Conservation (phyloP, 2,797 vertebrate species). For the Dendrocincla tyrannina region DNA sequence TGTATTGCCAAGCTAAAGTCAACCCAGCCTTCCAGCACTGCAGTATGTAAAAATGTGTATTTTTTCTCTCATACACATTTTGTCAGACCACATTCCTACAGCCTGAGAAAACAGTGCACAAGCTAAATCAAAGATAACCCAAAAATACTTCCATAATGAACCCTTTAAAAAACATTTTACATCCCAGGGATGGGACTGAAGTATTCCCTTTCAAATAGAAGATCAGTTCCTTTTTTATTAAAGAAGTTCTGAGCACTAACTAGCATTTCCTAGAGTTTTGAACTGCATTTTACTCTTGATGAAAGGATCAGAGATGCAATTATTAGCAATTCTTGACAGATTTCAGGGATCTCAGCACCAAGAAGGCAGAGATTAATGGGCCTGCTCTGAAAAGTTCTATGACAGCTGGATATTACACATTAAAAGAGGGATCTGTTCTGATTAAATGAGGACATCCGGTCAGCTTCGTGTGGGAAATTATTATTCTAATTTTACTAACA, state of each 20-base stretch:
- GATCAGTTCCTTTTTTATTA: not conserved
- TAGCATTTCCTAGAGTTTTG: not conserved
- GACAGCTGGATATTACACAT: not conserved
- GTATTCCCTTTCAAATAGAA: not conserved
- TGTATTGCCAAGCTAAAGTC: not conserved
- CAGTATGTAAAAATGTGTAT: not conserved
- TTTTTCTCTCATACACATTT: not conserved
- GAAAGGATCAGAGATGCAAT: not conserved
- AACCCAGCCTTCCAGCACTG: not conserved
- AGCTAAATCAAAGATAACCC: not conserved
- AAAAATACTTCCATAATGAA: not conserved
- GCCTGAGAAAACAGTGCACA: not conserved
- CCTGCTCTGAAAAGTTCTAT: not conserved
- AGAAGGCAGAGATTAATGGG: not conserved
- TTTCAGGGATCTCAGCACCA: not conserved
- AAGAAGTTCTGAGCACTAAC: not conserved
- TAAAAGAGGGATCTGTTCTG: not conserved
- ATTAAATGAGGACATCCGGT: constrained; percentile 11
- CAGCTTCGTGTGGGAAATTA: not conserved
- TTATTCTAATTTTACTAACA: not conserved
- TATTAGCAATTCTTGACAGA: not conserved
- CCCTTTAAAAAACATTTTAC: not conserved
- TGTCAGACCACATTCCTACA: not conserved
- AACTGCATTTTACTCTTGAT: not conserved
- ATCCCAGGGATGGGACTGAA: not conserved